Percentiles rank a stretch among this genome's conserved stretches.
Evolutionary conservation across 1,140 invertebrate genomes (phyloP).

Genomic region (Drosophila orosa): DNA sequence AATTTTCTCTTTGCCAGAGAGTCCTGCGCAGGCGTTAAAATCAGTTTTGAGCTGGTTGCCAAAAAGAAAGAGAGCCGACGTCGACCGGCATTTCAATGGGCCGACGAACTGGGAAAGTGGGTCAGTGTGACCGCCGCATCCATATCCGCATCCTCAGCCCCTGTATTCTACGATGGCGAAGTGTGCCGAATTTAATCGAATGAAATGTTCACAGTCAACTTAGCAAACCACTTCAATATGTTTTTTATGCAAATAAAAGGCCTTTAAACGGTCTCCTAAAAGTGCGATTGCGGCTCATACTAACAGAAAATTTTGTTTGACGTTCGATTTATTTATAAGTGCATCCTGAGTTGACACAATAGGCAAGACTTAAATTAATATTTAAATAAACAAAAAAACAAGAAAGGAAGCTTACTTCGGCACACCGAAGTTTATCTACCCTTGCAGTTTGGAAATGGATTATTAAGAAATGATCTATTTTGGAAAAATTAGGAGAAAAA

Average conservation of each 20-base stretch:
- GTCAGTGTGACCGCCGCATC: constrained; percentile 26
- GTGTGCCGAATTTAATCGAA: constrained; percentile 67
- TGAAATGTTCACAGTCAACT: constrained; percentile 72
- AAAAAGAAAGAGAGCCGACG: neutral
- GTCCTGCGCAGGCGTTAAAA: constrained; percentile 8
- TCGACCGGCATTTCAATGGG: neutral
- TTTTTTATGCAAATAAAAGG: constrained; percentile 26
- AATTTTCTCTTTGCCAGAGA: constrained; percentile 23
- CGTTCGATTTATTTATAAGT: neutral
- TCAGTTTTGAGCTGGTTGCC: neutral
- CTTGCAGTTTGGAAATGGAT: no score
- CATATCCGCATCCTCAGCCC: neutral
- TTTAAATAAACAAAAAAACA: no score
- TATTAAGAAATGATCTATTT: no score
- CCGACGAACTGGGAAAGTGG: constrained; percentile 33
- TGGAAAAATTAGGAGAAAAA: no score
- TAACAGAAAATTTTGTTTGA: neutral
- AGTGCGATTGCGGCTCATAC: neutral
- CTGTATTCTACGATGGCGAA: constrained; percentile 12
- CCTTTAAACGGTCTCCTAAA: neutral
- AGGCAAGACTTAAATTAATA: neutral
- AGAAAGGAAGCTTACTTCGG: no score
- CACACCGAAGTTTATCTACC: no score
- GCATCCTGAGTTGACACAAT: neutral
- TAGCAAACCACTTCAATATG: constrained; percentile 60